Conservation (phyloP, 1,140 invertebrate genomes). For the Anagrus nilaparvatae region DNA sequence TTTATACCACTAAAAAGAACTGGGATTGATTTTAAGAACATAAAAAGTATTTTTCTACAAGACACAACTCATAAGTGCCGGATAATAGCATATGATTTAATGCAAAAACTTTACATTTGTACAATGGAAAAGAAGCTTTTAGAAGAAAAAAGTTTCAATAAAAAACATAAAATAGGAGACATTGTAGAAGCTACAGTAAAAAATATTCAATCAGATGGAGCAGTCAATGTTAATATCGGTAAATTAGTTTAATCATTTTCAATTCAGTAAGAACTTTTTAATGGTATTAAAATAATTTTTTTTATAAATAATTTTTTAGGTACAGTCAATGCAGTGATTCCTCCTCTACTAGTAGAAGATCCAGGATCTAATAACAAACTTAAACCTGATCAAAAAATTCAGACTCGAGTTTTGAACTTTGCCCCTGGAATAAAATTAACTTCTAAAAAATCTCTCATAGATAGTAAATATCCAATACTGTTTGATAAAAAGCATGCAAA, state of each 20-base stretch:
- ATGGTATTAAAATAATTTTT: too few species aligned
- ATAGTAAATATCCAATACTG: slow-evolving; percentile 41
- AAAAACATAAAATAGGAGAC: slow-evolving; percentile 43
- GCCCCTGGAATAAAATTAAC: slow-evolving; percentile 42
- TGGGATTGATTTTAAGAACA: slow-evolving; percentile 35
- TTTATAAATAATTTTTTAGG: slow-evolving; percentile 12
- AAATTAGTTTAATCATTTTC: neutral
- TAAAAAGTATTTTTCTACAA: slow-evolving; percentile 38
- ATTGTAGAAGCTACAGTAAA: slow-evolving; percentile 40
- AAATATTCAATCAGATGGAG: slow-evolving; percentile 20
- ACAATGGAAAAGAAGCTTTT: slow-evolving; percentile 46
- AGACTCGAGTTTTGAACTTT: slow-evolving; percentile 43
- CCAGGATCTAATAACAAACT: slow-evolving; percentile 26
- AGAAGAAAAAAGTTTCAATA: slow-evolving; percentile 39
- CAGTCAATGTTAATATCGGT: slow-evolving; percentile 30
- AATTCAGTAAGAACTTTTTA: neutral
- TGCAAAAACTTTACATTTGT: slow-evolving; percentile 49
- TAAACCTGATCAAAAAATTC: slow-evolving; percentile 39
- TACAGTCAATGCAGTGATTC: slow-evolving; percentile 31
- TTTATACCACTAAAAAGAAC: slow-evolving; percentile 45
- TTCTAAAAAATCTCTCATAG: slow-evolving; percentile 46
- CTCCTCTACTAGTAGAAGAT: slow-evolving; percentile 24
- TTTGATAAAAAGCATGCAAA: slow-evolving; percentile 37
- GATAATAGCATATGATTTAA: slow-evolving; percentile 45
- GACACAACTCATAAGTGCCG: slow-evolving; percentile 47